phyloP scores from a whole-genome alignment of 2,113 vertebrate species.

The Martes martes region DNA sequence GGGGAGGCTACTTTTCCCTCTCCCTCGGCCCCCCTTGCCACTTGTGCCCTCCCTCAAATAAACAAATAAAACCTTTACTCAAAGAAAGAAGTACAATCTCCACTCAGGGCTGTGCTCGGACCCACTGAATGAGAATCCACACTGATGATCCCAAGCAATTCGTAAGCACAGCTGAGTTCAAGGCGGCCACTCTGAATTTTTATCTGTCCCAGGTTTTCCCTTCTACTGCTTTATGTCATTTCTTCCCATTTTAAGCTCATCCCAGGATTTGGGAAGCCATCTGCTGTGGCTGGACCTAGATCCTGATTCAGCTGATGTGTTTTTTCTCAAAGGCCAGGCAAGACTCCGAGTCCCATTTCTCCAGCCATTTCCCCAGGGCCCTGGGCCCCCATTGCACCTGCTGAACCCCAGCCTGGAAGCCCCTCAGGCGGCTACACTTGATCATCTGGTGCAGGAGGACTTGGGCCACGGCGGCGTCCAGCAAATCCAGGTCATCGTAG shows the following conservation, averaged over 20 bases:
- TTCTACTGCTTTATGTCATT: not conserved
- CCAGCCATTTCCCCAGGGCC: not conserved
- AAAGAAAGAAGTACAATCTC: not conserved
- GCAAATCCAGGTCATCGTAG: constrained; percentile 81
- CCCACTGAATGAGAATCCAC: not conserved
- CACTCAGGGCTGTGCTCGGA: not conserved
- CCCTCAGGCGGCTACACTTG: constrained; percentile 84
- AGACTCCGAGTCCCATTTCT: not conserved
- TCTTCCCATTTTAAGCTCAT: not conserved
- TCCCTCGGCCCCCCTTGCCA: not conserved
- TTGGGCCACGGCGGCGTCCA: constrained; percentile 80
- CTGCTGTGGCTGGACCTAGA: not conserved
- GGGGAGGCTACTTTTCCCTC: not conserved
- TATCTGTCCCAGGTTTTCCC: not conserved
- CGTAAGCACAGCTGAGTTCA: rapidly evolving
- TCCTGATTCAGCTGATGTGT: rapidly evolving
- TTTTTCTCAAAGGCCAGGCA: not conserved
- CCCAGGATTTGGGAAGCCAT: not conserved
- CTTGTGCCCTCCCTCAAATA: no score
- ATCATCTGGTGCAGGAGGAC: constrained; percentile 88
- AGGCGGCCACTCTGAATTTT: not conserved
- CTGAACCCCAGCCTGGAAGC: constrained; percentile 81
- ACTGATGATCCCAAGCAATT: not conserved
- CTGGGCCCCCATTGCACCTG: constrained; percentile 75
- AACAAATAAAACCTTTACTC: not conserved